A percentile compares a stretch with the other conserved stretches of the same genome.
These are phyloP conservation scores for Phyllopteryx taeniolatus DNA, from an alignment of 2,113 vertebrate genomes.

Conservation along the genomic window DNA sequence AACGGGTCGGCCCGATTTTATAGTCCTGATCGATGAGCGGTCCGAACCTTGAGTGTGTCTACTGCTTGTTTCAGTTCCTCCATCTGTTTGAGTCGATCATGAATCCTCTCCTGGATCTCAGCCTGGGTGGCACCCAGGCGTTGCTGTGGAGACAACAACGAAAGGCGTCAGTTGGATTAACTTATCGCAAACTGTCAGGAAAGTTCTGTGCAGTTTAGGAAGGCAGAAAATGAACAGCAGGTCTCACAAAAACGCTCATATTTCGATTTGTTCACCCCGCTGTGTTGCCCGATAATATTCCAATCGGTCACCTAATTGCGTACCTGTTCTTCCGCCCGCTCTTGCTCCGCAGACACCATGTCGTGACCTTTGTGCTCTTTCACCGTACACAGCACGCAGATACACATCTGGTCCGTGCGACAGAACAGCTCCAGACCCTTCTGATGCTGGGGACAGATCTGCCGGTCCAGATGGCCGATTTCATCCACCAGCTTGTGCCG, in stretches of 20 bases:
- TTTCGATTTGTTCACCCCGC: too few relatives aligned
- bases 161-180: neutral
- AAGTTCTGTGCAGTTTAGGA: neutral
- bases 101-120: constrained; percentile 78
- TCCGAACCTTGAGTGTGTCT: constrained; percentile 73
- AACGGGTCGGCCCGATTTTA: constrained; percentile 35
- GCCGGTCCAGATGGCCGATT: constrained; percentile 60
- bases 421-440: constrained; percentile 80
- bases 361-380: constrained; percentile 81
- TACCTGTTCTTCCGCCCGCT: constrained; percentile 74
- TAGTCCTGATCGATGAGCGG: constrained; percentile 13
- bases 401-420: constrained; percentile 61
- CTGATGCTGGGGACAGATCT: constrained; percentile 78
- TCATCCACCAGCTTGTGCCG: constrained; percentile 86
- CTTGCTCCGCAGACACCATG: constrained; percentile 78
- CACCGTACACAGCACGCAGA: constrained; percentile 78
- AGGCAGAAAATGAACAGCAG: neutral
- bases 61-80: constrained; percentile 78
- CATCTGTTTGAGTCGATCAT: constrained; percentile 78
- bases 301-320: constrained; percentile 17
- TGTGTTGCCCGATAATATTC: neutral
- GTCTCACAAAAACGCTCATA: neutral
- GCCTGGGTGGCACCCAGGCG: constrained; percentile 76
- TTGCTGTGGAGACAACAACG: constrained; percentile 60
- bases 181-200: neutral